These are phyloP conservation scores for Leptopilina myrica DNA, from an alignment of 2,888 invertebrate genomes.

Conservation along the genomic window DNA sequence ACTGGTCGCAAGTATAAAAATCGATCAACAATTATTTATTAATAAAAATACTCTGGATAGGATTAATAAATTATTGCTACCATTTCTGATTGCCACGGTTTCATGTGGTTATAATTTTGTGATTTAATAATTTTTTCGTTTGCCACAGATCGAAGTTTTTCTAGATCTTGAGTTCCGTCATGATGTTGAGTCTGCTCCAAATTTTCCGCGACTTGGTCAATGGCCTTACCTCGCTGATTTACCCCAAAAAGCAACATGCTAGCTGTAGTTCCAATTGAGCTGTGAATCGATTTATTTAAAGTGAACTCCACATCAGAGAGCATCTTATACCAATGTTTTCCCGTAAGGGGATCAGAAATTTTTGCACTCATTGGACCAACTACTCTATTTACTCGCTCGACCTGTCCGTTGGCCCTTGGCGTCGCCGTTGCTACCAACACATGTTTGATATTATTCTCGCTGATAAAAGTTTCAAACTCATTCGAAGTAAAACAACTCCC, in stretches of 20 bases:
- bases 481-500: conserved; percentile 54
- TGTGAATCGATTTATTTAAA: conserved; percentile 55
- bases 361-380: conserved; percentile 51
- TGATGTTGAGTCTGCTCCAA: conserved; percentile 35
- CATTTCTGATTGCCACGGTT: not conserved
- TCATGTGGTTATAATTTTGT: conserved; percentile 59
- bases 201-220: conserved; percentile 49
- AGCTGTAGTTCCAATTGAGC: conserved; percentile 59
- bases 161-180: conserved; percentile 50
- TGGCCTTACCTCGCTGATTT: conserved; percentile 58
- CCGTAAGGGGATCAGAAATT: conserved; percentile 38
- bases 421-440: conserved; percentile 55
- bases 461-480: conserved; percentile 53
- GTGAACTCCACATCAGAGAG: conserved; percentile 52
- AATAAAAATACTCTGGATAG: not conserved
- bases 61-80: not conserved
- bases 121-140: conserved; percentile 51
- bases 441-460: conserved; percentile 47
- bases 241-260: conserved; percentile 63
- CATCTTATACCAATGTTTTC: conserved; percentile 54
- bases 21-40: not conserved
- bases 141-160: conserved; percentile 46
- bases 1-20: not conserved
- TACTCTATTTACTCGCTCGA: conserved; percentile 53
- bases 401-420: conserved; percentile 58